These are phyloP conservation scores for Mareca penelope DNA, from an alignment of 2,797 vertebrate genomes.

Conservation along the genomic window DNA sequence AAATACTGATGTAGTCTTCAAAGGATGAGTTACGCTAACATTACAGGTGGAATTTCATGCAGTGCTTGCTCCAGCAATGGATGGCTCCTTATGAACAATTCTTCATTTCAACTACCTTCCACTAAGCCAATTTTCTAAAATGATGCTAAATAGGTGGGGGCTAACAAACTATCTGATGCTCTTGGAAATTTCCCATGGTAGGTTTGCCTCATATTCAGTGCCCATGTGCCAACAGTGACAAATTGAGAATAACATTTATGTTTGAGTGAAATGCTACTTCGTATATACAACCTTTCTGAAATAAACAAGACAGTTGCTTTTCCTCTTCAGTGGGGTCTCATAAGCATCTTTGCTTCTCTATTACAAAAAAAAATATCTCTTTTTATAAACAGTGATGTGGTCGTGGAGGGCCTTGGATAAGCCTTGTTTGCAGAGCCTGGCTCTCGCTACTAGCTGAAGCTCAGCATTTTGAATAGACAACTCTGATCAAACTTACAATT, in stretches of 20 bases:
- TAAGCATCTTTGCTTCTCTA: neutral
- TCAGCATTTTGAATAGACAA: neutral
- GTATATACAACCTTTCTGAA: neutral
- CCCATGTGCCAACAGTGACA: rapidly evolving
- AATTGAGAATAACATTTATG: neutral
- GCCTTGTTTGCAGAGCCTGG: neutral
- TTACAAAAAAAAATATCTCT: neutral
- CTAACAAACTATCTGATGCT: neutral
- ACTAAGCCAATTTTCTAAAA: neutral
- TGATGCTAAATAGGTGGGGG: neutral
- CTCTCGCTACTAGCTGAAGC: neutral
- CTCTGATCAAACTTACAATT: neutral
- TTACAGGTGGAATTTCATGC: neutral
- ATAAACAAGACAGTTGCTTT: neutral
- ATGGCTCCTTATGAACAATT: neutral
- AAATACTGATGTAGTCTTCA: neutral
- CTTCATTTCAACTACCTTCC: neutral
- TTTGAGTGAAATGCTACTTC: neutral
- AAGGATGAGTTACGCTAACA: neutral
- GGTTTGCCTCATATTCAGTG: neutral
- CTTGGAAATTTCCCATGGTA: neutral
- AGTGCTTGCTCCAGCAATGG: neutral
- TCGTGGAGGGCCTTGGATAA: neutral
- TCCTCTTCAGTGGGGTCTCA: neutral
- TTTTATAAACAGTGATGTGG: neutral